Conservation (phyloP, 2,888 invertebrate genomes). For the Sipha maydis region DNA sequence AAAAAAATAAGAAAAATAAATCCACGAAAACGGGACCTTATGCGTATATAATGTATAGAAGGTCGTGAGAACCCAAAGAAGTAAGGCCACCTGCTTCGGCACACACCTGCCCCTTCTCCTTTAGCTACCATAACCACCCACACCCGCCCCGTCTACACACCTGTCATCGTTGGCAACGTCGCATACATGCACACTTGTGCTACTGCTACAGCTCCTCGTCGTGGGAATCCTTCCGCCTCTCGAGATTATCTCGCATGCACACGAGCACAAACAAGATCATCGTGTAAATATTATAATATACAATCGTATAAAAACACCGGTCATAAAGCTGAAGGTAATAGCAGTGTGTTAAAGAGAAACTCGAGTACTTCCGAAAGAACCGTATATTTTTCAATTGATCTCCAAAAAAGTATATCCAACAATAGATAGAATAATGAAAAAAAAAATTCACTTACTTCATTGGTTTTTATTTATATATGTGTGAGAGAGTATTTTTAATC, state of each 20-base stretch:
- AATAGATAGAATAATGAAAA: slow-evolving; percentile 47
- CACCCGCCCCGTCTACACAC: slow-evolving; percentile 59
- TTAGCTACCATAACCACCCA: slow-evolving; percentile 33
- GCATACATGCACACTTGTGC: slow-evolving; percentile 50
- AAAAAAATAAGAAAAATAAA: slow-evolving; percentile 13
- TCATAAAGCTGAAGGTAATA: slow-evolving; percentile 26
- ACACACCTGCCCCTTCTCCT: slow-evolving; percentile 60
- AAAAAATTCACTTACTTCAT: slow-evolving; percentile 46
- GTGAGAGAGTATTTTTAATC: slow-evolving; percentile 12
- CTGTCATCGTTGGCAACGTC: slow-evolving; percentile 61
- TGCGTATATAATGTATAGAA: slow-evolving; percentile 44
- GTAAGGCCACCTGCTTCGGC: slow-evolving; percentile 59
- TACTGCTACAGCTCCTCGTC: slow-evolving; percentile 42
- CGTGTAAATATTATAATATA: slow-evolving; percentile 61
- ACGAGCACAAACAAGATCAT: slow-evolving; percentile 55
- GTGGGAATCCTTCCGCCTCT: slow-evolving; percentile 62
- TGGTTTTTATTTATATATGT: slow-evolving; percentile 39
- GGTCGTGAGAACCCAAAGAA: slow-evolving; percentile 61
- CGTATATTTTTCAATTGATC: slow-evolving; percentile 50
- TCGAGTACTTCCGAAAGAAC: slow-evolving; percentile 59
- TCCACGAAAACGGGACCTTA: slow-evolving; percentile 61
- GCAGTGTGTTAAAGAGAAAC: slow-evolving; percentile 45
- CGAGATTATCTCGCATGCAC: slow-evolving; percentile 61
- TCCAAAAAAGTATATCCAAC: slow-evolving; percentile 23
- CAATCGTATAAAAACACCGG: slow-evolving; percentile 47